These are phyloP conservation scores for Blastobasis adustella DNA, from an alignment of 2,888 invertebrate genomes.

Conservation along the genomic window DNA sequence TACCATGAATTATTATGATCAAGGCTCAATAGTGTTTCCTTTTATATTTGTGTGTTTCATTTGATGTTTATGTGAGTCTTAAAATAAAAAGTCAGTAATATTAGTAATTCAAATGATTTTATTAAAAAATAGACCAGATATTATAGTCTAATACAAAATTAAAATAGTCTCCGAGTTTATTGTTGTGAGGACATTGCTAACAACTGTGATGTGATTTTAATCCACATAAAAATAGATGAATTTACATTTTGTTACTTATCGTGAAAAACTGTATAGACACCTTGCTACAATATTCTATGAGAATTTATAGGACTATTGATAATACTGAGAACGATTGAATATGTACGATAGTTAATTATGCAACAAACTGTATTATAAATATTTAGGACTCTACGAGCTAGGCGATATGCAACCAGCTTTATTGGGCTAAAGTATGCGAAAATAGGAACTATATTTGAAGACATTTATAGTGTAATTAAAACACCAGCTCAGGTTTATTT, in stretches of 20 bases:
- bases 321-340: no score
- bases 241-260: conserved; percentile 11
- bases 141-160: conserved; percentile 66
- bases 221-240: conserved; percentile 38
- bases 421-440: no score
- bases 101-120: conserved; percentile 61
- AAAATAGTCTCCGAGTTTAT: conserved; percentile 37
- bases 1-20: neutral
- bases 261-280: conserved; percentile 19
- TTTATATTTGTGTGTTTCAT: neutral
- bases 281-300: conserved; percentile 15
- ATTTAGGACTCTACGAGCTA: no score
- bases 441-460: no score
- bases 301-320: no score
- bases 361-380: no score
- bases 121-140: conserved; percentile 60
- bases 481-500: no score
- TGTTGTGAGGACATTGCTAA: conserved; percentile 25
- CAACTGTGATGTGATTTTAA: conserved; percentile 11
- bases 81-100: conserved; percentile 25
- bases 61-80: neutral
- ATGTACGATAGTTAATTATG: no score
- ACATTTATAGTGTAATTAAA: no score
- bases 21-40: no score
- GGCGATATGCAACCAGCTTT: no score